These are phyloP conservation scores for Aratinga solstitialis DNA, from an alignment of 2,797 vertebrate genomes.

Conservation along the genomic window DNA sequence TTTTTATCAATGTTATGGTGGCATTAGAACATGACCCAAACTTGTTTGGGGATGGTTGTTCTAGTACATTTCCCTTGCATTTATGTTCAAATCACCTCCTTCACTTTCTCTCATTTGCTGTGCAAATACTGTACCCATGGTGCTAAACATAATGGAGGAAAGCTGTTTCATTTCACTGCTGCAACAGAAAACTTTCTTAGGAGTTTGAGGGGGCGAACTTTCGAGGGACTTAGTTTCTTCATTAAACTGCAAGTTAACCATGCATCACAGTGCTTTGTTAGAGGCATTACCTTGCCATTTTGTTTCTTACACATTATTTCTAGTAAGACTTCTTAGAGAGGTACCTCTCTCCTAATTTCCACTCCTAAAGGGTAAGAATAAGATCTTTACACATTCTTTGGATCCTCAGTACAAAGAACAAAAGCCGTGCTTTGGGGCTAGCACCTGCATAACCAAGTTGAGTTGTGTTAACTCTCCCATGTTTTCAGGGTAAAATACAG, in stretches of 20 bases:
- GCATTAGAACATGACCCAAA: neutral
- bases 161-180: neutral
- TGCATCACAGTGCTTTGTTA: neutral
- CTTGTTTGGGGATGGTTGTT: neutral
- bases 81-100: neutral
- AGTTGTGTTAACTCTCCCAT: neutral
- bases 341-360: neutral
- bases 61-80: neutral
- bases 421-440: fast-evolving
- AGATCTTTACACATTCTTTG: neutral
- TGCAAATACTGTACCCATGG: neutral
- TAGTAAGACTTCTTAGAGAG: neutral
- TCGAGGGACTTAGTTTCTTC: neutral
- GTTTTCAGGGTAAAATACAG: neutral
- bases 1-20: neutral
- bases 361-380: neutral
- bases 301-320: neutral
- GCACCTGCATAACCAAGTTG: neutral
- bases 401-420: neutral
- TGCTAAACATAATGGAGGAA: neutral
- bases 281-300: neutral
- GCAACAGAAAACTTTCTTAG: neutral
- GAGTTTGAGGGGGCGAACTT: neutral
- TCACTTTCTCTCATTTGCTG: neutral
- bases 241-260: neutral